phyloP scores from a whole-genome alignment of 1,140 invertebrate species.

The Leptinotarsa texana region DNA sequence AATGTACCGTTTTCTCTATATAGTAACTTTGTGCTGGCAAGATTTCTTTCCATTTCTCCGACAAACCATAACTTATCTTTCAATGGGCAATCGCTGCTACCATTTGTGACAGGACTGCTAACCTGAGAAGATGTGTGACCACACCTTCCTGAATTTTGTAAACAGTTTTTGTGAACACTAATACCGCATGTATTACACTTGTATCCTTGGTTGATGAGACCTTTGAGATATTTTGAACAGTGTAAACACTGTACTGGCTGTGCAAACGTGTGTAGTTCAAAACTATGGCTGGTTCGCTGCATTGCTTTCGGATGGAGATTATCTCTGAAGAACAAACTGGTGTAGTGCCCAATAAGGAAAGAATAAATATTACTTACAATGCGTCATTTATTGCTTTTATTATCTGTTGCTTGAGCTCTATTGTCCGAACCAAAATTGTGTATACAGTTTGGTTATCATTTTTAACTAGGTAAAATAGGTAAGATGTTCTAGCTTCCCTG shows the following conservation, averaged over 20 bases:
- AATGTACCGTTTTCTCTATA: constrained; percentile 84
- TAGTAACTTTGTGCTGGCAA: constrained; percentile 77
- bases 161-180: constrained; percentile 77
- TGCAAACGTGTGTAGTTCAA: constrained; percentile 85
- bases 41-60: constrained; percentile 84
- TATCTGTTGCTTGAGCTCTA: constrained; percentile 87
- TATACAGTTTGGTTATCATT: constrained; percentile 81
- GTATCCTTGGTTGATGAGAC: constrained; percentile 81
- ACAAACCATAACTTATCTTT: constrained; percentile 67
- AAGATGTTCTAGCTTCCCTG: constrained; percentile 74
- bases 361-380: constrained; percentile 66
- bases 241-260: constrained; percentile 78
- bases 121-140: not conserved
- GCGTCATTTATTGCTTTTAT: constrained; percentile 90
- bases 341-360: not conserved
- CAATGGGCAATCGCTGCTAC: constrained; percentile 34
- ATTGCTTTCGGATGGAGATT: constrained; percentile 83
- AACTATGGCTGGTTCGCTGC: constrained; percentile 81
- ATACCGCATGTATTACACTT: constrained; percentile 74
- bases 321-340: constrained; percentile 64
- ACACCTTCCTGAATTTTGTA: constrained; percentile 52
- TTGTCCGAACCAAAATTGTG: constrained; percentile 87
- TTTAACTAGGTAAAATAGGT: constrained; percentile 83
- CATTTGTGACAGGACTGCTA: constrained; percentile 19
- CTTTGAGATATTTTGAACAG: constrained; percentile 88